Evolutionary conservation across 2,797 vertebrate genomes (phyloP).

Genomic region (Peromyscus nudipes): DNA sequence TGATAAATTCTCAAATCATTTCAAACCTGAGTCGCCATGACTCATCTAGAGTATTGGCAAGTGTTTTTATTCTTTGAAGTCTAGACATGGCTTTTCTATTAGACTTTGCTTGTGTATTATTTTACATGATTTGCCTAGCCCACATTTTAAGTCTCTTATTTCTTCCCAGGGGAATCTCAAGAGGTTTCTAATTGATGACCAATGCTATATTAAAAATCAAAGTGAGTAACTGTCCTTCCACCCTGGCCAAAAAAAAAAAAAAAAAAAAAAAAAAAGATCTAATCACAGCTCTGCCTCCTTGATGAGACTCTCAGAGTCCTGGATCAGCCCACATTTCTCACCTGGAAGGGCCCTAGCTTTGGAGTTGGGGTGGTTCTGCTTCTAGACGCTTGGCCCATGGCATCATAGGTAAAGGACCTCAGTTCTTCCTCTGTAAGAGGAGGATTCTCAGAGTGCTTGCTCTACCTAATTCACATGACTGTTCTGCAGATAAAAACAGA

Average conservation of each 20-base stretch:
- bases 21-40: slow-evolving; percentile 57
- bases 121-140: slow-evolving; percentile 62
- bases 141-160: slow-evolving; percentile 67
- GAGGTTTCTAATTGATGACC: slow-evolving; percentile 74
- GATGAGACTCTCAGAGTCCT: background rate
- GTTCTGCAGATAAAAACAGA: background rate
- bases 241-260: background rate
- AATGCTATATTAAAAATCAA: slow-evolving; percentile 74
- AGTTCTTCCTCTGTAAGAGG: slow-evolving; percentile 9
- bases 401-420: background rate
- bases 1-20: slow-evolving; percentile 51
- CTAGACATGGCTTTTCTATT: slow-evolving; percentile 67
- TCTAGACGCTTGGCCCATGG: fast-evolving
- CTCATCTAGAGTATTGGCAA: slow-evolving; percentile 27
- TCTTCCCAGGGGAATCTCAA: slow-evolving; percentile 67
- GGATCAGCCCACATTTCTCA: background rate
- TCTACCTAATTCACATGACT: background rate
- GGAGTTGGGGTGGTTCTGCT: background rate
- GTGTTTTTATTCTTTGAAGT: slow-evolving; percentile 39
- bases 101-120: slow-evolving; percentile 64
- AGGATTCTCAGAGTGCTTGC: background rate
- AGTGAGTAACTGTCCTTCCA: slow-evolving; percentile 67
- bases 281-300: slow-evolving; percentile 8
- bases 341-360: background rate
- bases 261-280: background rate